These are phyloP conservation scores for Laticauda laticaudata DNA, from an alignment of 2,113 vertebrate species.

Conservation along the genomic window DNA sequence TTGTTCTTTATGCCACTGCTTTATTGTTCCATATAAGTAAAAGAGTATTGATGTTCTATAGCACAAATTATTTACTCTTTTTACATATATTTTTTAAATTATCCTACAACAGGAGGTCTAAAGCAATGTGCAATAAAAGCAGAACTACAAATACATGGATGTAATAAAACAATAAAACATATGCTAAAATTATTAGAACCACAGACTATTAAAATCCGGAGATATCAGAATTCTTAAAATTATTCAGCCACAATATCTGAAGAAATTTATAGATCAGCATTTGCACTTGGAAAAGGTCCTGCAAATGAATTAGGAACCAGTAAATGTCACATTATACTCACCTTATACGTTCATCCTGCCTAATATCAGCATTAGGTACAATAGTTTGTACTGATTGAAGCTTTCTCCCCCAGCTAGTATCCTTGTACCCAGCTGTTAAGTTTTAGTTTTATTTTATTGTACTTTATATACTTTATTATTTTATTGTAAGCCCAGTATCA, in stretches of 20 bases:
- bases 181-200: not conserved
- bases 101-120: not conserved
- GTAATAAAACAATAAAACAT: not conserved
- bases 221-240: not conserved
- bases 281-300: not conserved
- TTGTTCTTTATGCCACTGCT: not conserved
- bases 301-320: not conserved
- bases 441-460: not conserved
- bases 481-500: not conserved
- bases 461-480: not conserved
- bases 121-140: not conserved
- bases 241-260: not conserved
- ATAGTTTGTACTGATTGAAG: not conserved
- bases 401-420: not conserved
- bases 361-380: not conserved
- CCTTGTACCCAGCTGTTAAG: not conserved
- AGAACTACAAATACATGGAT: not conserved
- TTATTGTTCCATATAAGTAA: not conserved
- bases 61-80: not conserved
- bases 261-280: not conserved
- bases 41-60: not conserved
- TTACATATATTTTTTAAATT: not conserved
- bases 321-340: not conserved
- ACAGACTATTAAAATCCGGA: not conserved
- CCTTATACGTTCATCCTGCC: not conserved